These are phyloP conservation scores for Dolichopus griseipennis DNA, from an alignment of 2,888 invertebrate species.

Conservation along the genomic window DNA sequence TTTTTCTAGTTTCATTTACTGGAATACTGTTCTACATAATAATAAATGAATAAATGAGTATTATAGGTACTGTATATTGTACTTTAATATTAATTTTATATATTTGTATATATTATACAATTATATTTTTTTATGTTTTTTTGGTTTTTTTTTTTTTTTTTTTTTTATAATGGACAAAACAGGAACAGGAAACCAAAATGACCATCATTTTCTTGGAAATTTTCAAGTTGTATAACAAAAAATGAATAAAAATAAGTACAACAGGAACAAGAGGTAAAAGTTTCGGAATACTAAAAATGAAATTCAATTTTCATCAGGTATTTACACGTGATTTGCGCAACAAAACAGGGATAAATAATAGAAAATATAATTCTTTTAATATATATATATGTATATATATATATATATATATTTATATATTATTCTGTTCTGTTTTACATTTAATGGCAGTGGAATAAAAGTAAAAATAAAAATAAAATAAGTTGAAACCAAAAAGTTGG, in stretches of 20 bases:
- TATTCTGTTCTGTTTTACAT: not conserved
- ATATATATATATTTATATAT: no score
- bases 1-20: no score
- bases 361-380: no score
- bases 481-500: no score
- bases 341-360: not conserved
- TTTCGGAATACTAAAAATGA: not conserved
- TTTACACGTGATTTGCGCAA: slow-evolving; percentile 1
- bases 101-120: not conserved
- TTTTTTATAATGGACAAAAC: no score
- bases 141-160: no score
- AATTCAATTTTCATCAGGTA: not conserved
- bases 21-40: no score
- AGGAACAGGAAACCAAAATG: not conserved
- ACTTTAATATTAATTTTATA: not conserved
- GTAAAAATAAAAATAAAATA: not conserved
- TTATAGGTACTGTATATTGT: not conserved
- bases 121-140: not conserved
- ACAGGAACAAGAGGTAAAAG: no score
- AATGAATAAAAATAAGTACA: no score
- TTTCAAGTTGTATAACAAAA: no score
- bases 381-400: no score
- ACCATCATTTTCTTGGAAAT: not conserved
- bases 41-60: no score
- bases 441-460: not conserved